phyloP scores from a whole-genome alignment of 2,797 vertebrate genomes.

The Chiroxiphia lanceolata region DNA sequence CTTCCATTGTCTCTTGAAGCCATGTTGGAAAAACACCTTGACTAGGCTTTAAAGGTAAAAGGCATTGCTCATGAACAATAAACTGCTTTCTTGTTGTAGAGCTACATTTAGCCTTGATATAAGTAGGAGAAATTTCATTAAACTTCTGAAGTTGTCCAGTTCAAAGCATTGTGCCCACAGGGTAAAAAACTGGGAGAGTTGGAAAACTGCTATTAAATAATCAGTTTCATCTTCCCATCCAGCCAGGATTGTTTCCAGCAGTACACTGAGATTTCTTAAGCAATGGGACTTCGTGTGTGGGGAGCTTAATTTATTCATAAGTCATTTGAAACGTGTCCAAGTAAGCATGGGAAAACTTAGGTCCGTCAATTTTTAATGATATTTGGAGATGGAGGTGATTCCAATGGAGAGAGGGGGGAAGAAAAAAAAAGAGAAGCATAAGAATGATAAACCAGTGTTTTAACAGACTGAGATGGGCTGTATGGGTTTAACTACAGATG shows the following conservation, averaged over 20 bases:
- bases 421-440: background rate
- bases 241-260: slow-evolving; percentile 41
- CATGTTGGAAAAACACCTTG: background rate
- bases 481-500: background rate
- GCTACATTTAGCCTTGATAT: background rate
- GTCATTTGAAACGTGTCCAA: background rate
- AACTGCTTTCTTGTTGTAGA: slow-evolving; percentile 5
- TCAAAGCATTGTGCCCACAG: slow-evolving; percentile 43
- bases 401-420: background rate
- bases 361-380: background rate
- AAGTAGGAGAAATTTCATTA: slow-evolving; percentile 16
- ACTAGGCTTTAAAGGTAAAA: background rate
- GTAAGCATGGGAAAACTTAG: background rate
- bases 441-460: background rate
- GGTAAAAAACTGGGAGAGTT: slow-evolving; percentile 29
- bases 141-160: slow-evolving; percentile 49
- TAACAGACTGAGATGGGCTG: background rate
- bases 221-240: slow-evolving; percentile 35
- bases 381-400: slow-evolving; percentile 1
- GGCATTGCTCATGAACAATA: background rate
- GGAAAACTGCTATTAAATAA: slow-evolving; percentile 51
- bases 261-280: slow-evolving; percentile 26
- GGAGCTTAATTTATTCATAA: slow-evolving; percentile 26
- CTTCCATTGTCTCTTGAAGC: background rate
- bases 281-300: slow-evolving; percentile 15